These are phyloP conservation scores for Hemicrepidius hirtus DNA, from an alignment of 2,888 invertebrate genomes.

Conservation along the genomic window DNA sequence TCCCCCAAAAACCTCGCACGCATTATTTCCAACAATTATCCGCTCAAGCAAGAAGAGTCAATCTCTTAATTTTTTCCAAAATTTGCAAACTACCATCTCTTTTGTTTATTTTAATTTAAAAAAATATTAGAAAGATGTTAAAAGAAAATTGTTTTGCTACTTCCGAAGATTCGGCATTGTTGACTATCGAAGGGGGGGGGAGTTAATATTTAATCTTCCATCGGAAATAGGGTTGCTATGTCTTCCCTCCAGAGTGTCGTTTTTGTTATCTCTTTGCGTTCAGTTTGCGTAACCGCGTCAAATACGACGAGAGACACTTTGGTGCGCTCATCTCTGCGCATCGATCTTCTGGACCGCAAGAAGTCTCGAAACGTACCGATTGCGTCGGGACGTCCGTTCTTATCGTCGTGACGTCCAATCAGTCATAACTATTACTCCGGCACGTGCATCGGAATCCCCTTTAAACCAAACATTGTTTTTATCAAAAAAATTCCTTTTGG, in stretches of 20 bases:
- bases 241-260: slow-evolving; percentile 12
- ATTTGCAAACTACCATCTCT: too few species aligned
- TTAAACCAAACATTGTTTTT: neutral
- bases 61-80: too few species aligned
- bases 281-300: slow-evolving; percentile 28
- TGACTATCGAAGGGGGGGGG: neutral
- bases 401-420: slow-evolving; percentile 45
- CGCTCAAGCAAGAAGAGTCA: too few species aligned
- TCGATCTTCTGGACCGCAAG: slow-evolving; percentile 61
- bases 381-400: slow-evolving; percentile 46
- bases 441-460: slow-evolving; percentile 29
- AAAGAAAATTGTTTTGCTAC: too few species aligned
- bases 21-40: neutral
- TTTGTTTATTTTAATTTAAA: too few species aligned
- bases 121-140: too few species aligned
- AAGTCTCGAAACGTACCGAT: slow-evolving; percentile 58
- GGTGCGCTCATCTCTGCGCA: slow-evolving; percentile 62
- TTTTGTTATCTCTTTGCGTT: slow-evolving; percentile 22
- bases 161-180: too few species aligned
- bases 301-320: slow-evolving; percentile 40
- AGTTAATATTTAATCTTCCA: neutral
- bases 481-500: too few species aligned
- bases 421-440: slow-evolving; percentile 15
- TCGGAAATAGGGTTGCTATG: neutral
- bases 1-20: slow-evolving; percentile 25